Evolutionary conservation across 2,797 vertebrate genomes (phyloP).

Genomic region (Phoeniculus purpureus): DNA sequence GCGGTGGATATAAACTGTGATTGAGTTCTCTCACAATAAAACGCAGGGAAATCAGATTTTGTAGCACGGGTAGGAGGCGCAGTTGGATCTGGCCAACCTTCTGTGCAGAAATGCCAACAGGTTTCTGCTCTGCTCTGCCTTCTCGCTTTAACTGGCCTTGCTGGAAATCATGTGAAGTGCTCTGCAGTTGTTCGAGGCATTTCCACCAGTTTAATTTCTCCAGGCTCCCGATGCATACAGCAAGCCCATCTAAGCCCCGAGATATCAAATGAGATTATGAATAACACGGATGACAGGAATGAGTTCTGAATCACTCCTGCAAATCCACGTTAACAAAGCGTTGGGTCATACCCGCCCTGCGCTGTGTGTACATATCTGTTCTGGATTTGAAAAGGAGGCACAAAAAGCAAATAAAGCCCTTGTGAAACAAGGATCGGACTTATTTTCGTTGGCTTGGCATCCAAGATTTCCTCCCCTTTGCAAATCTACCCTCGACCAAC

Average conservation of each 20-base stretch:
- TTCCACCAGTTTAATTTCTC: conserved; percentile 30
- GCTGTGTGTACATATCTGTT: conserved; percentile 5
- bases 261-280: neutral
- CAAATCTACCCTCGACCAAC: conserved; percentile 58
- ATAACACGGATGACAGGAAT: neutral
- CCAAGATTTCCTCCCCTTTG: conserved; percentile 33
- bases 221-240: neutral
- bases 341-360: neutral
- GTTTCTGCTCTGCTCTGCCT: neutral
- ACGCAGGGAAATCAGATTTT: neutral
- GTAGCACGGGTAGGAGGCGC: neutral
- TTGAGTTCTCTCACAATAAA: neutral
- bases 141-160: neutral
- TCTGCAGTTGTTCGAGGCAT: neutral
- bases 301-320: conserved; percentile 17
- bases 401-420: conserved; percentile 9
- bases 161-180: neutral
- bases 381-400: conserved; percentile 6
- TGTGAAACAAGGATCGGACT: conserved; percentile 30
- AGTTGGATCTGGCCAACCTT: neutral
- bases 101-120: neutral
- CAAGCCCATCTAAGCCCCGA: neutral
- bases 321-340: conserved; percentile 33
- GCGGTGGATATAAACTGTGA: neutral
- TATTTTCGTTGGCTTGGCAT: conserved; percentile 57